Evolutionary conservation across 2,113 vertebrate genomes (phyloP).

Genomic region (Petromus typicus): DNA sequence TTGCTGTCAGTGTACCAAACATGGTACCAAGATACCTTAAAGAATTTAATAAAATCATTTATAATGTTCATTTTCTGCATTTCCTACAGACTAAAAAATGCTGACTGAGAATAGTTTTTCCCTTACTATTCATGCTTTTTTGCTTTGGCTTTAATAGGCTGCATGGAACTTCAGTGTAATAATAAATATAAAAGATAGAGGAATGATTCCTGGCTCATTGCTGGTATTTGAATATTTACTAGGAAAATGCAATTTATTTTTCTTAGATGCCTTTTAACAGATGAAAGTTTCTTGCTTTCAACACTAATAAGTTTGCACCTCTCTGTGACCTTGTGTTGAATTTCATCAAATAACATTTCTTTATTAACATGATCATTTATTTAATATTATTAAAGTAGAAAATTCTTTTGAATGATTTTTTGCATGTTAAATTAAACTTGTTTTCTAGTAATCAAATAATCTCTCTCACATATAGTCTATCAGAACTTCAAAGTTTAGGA

Average conservation of each 20-base stretch:
- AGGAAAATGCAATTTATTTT: neutral
- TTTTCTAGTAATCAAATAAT: neutral
- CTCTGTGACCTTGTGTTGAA: neutral
- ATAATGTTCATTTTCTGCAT: neutral
- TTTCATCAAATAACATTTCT: neutral
- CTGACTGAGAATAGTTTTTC: neutral
- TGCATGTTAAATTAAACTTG: neutral
- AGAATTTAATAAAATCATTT: neutral
- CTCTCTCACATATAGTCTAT: neutral
- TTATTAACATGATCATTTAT: neutral
- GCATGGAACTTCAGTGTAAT: neutral
- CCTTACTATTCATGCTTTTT: neutral
- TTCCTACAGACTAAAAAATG: neutral
- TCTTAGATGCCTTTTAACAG: neutral
- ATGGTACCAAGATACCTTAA: neutral
- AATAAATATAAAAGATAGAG: neutral
- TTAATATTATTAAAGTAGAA: neutral
- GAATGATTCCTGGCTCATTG: neutral
- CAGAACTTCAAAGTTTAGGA: neutral
- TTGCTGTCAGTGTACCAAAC: neutral
- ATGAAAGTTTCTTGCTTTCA: neutral
- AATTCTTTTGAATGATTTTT: neutral
- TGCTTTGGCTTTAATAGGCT: neutral
- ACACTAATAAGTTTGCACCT: neutral
- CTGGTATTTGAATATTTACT: neutral